Evolutionary conservation across 2,888 invertebrate genomes (phyloP).

Genomic region (Nebria salina): DNA sequence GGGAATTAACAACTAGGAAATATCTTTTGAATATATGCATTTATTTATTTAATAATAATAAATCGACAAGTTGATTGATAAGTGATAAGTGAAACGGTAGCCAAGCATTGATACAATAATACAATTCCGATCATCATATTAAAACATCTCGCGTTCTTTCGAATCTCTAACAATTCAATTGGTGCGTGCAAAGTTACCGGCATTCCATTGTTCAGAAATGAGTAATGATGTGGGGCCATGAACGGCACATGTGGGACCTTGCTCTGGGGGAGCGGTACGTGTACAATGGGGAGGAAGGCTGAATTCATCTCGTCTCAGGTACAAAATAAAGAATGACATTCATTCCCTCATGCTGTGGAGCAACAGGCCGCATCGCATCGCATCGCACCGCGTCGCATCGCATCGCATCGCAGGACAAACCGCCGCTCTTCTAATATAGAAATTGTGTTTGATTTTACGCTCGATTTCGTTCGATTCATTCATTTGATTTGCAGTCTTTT

Average conservation of each 20-base stretch:
- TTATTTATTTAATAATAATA: background rate
- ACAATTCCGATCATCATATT: background rate
- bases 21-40: background rate
- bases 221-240: conserved; percentile 18
- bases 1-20: background rate
- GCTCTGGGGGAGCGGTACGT: background rate
- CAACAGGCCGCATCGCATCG: background rate
- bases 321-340: background rate
- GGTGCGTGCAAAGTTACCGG: conserved; percentile 25
- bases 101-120: background rate
- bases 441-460: background rate
- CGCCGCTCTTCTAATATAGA: background rate
- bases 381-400: too few relatives aligned
- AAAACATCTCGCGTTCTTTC: conserved; percentile 2
- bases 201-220: conserved; percentile 43
- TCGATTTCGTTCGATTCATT: background rate
- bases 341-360: background rate
- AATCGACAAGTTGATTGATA: background rate
- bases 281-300: background rate
- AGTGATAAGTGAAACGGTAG: background rate
- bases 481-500: too few relatives aligned
- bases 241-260: background rate
- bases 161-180: conserved; percentile 34
- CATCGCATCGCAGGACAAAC: background rate
- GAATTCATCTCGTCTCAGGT: background rate